A percentile compares a stretch with the other conserved stretches of the same genome.
Evolutionary conservation across 1,140 invertebrate species (phyloP).

Genomic region (Drosophila azteca): DNA sequence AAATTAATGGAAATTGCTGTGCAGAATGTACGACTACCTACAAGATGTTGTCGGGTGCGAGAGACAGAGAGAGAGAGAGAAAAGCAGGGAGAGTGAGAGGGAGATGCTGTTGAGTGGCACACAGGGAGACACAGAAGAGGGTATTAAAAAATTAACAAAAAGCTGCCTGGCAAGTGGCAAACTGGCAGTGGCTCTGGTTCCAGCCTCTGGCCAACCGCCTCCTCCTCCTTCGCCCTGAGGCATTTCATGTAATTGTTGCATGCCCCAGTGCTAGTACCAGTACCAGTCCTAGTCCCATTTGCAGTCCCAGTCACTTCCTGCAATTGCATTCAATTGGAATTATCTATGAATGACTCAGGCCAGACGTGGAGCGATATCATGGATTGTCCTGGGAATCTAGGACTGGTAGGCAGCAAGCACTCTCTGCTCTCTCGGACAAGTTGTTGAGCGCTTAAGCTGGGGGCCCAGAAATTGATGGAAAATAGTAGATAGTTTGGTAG

Average conservation of each 20-base stretch:
- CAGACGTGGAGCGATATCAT: slow-evolving; percentile 22
- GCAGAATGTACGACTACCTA: slow-evolving; percentile 24
- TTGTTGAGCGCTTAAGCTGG: slow-evolving; percentile 36
- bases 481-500: neutral
- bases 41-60: slow-evolving; percentile 8
- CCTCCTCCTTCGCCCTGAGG: neutral
- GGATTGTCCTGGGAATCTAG: slow-evolving; percentile 31
- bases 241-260: slow-evolving; percentile 39
- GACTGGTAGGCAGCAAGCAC: slow-evolving; percentile 4
- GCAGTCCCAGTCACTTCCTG: slow-evolving; percentile 7
- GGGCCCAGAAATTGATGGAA: slow-evolving; percentile 5
- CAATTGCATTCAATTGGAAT: slow-evolving; percentile 53
- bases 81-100: neutral
- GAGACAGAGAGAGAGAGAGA: neutral
- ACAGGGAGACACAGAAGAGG: slow-evolving; percentile 8
- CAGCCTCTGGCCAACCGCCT: slow-evolving; percentile 1
- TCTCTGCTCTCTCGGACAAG: slow-evolving; percentile 24
- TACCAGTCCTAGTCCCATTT: too few species aligned
- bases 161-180: slow-evolving; percentile 29
- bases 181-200: slow-evolving; percentile 1
- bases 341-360: slow-evolving; percentile 41
- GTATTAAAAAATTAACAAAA: slow-evolving; percentile 60
- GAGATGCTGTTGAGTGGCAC: neutral
- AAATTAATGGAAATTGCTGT: slow-evolving; percentile 76
- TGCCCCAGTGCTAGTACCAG: neutral